Conservation (phyloP, 2,797 vertebrate species). For the Spheniscus humboldti region DNA sequence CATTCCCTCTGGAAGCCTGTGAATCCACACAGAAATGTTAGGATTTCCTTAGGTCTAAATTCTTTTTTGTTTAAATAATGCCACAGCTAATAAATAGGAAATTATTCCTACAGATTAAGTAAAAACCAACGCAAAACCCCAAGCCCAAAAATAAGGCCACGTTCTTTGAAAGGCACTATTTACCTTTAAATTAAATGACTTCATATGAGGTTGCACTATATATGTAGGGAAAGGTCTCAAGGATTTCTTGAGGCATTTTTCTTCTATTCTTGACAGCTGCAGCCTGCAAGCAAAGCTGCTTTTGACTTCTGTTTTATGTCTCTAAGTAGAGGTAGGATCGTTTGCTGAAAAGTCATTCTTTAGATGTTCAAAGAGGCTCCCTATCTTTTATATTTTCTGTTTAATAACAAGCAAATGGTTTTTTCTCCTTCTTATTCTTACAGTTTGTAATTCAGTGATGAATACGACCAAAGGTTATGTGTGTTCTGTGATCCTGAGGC, state of each 20-base stretch:
- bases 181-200: neutral
- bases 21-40: neutral
- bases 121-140: neutral
- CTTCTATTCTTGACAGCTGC: neutral
- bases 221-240: neutral
- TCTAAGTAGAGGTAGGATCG: neutral
- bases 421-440: neutral
- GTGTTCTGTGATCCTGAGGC: neutral
- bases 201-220: neutral
- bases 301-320: slow-evolving; percentile 1
- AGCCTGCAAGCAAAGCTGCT: neutral
- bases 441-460: neutral
- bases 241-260: neutral
- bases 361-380: neutral
- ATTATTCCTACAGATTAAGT: neutral
- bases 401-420: neutral
- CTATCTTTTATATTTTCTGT: neutral
- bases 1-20: neutral
- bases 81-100: neutral
- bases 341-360: neutral
- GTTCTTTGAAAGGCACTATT: neutral
- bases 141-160: neutral
- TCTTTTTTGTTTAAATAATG: neutral
- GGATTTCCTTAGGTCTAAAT: neutral
- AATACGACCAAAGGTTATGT: neutral